These are phyloP conservation scores for Xiphydria camelus DNA, from an alignment of 2,888 invertebrate species.

Conservation along the genomic window DNA sequence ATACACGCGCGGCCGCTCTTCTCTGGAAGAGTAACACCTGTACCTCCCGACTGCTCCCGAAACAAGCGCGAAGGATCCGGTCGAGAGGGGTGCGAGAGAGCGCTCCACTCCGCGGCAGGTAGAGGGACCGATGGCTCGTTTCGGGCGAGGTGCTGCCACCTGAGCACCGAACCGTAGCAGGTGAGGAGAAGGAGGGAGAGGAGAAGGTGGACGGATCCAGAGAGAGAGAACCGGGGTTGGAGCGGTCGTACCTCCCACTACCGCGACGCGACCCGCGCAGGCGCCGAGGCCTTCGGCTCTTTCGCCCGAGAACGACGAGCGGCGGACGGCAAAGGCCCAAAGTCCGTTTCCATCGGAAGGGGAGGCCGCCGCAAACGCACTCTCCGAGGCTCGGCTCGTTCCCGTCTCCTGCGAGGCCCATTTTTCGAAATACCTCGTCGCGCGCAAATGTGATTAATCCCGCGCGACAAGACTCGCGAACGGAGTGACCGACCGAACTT, in stretches of 20 bases:
- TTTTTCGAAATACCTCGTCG: too few species aligned
- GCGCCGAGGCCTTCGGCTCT: constrained; percentile 26
- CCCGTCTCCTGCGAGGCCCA: constrained; percentile 17
- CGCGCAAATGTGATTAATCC: not conserved
- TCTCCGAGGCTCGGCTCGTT: constrained; percentile 22
- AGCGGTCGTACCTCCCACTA: constrained; percentile 25
- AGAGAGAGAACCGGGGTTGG: constrained; percentile 35
- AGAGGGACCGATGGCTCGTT: too few species aligned
- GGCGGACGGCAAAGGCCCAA: constrained; percentile 37
- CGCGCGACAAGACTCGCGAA: not conserved
- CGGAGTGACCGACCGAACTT: too few species aligned
- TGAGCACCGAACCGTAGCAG: constrained; percentile 8
- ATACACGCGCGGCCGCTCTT: too few species aligned
- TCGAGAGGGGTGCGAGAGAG: constrained; percentile 20
- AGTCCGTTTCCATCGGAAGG: constrained; percentile 45
- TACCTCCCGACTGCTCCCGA: too few species aligned
- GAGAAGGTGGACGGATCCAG: constrained; percentile 10
- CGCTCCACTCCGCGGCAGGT: too few species aligned
- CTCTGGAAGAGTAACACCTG: too few species aligned
- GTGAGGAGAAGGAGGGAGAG: constrained; percentile 12
- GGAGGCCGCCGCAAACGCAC: constrained; percentile 46
- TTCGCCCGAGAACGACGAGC: constrained; percentile 28
- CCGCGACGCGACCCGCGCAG: constrained; percentile 14
- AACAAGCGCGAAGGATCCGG: constrained; percentile 27
- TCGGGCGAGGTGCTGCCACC: constrained; percentile 40